Percentiles rank a stretch among this genome's conserved stretches.
Evolutionary conservation across 2,797 vertebrate genomes (phyloP).

Genomic region (Enteromius afrohamiltoni): DNA sequence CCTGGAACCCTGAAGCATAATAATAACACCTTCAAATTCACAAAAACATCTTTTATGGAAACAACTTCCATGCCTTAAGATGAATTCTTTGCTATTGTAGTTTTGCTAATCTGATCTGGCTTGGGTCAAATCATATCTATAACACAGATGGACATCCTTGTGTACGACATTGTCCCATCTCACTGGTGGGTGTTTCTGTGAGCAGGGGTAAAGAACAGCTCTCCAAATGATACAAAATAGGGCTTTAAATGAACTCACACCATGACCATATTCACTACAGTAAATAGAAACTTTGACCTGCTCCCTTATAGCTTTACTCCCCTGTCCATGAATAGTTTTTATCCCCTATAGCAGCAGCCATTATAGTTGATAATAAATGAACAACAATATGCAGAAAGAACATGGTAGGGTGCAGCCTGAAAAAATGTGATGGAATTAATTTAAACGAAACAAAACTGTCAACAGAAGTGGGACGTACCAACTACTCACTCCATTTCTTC

Average conservation of each 20-base stretch:
- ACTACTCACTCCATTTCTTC: neutral
- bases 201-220: neutral
- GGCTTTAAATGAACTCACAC: neutral
- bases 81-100: slow-evolving; percentile 33
- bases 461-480: neutral
- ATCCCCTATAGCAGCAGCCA: neutral
- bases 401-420: neutral
- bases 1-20: neutral
- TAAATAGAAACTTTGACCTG: slow-evolving; percentile 25
- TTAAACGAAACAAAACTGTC: neutral
- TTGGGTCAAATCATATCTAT: slow-evolving; percentile 26
- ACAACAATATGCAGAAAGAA: neutral
- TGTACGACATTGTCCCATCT: neutral
- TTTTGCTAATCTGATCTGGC: slow-evolving; percentile 22
- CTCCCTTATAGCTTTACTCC: neutral
- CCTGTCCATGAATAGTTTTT: neutral
- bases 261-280: slow-evolving; percentile 6
- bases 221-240: neutral
- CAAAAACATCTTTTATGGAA: neutral
- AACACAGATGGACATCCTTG: slow-evolving; percentile 1
- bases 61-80: slow-evolving; percentile 10
- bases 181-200: slow-evolving; percentile 16
- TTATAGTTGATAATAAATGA: neutral
- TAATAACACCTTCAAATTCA: neutral
- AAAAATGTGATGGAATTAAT: neutral